phyloP scores from a whole-genome alignment of 2,797 vertebrate genomes.

The Siniperca obscura region DNA sequence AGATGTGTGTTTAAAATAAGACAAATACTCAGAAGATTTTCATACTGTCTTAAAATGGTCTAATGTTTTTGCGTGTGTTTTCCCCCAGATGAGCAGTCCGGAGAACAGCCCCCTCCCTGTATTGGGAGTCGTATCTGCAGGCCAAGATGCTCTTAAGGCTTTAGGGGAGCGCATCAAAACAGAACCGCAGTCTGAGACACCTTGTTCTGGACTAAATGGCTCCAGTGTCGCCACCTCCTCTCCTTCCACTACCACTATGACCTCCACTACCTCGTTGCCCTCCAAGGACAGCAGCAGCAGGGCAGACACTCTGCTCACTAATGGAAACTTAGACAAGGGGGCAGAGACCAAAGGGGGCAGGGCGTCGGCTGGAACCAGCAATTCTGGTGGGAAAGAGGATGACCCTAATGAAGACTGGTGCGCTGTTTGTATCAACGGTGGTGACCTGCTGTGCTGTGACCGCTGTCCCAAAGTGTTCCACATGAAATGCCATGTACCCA shows the following conservation, averaged over 20 bases:
- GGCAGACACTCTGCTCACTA: conserved; percentile 82
- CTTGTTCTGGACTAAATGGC: conserved; percentile 83
- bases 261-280: conserved; percentile 65
- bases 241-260: conserved; percentile 42
- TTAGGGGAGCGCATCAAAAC: conserved; percentile 92
- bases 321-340: conserved; percentile 87
- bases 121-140: conserved; percentile 81
- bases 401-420: conserved; percentile 99
- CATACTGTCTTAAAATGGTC: neutral
- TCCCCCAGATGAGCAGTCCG: conserved; percentile 93
- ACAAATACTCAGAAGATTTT: neutral
- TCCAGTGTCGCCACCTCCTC: conserved; percentile 48
- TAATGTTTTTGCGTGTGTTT: conserved; percentile 19
- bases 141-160: conserved; percentile 87
- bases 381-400: conserved; percentile 88
- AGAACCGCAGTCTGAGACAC: conserved; percentile 85
- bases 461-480: conserved; percentile 99
- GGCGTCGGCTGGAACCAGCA: conserved; percentile 62
- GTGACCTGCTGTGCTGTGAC: conserved; percentile 97
- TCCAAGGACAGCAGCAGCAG: conserved; percentile 32
- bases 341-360: conserved; percentile 71
- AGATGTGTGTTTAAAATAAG: neutral
- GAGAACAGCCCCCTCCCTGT: conserved; percentile 92
- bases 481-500: conserved; percentile 97
- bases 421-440: conserved; percentile 97